These are phyloP conservation scores for Astyanax mexicanus DNA, from an alignment of 2,797 vertebrate species.

Conservation along the genomic window DNA sequence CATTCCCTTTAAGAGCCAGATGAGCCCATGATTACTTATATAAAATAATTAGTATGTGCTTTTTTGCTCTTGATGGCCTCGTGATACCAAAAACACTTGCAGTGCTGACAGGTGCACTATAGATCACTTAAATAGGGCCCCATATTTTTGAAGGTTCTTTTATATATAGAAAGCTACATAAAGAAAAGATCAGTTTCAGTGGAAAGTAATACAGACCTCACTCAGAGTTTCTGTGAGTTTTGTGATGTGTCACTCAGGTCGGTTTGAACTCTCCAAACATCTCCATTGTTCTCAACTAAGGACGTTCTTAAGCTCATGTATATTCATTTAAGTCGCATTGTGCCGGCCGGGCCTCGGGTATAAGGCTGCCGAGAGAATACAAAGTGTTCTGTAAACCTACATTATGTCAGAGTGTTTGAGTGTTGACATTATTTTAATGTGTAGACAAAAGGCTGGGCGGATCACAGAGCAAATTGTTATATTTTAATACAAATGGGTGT, in stretches of 20 bases:
- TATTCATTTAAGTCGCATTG: conserved; percentile 14
- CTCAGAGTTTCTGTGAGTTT: not conserved
- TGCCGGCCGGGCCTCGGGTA: conserved; percentile 35
- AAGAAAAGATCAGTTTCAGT: not conserved
- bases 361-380: conserved; percentile 25
- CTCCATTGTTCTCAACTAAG: not conserved
- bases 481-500: conserved; percentile 56
- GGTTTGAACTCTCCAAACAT: not conserved
- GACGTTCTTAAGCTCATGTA: not conserved
- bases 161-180: too few relatives aligned
- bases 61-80: too few relatives aligned
- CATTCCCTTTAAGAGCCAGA: too few relatives aligned
- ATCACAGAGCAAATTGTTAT: conserved; percentile 43
- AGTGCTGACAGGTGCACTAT: too few relatives aligned
- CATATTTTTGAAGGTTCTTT: too few relatives aligned
- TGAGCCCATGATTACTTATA: too few relatives aligned
- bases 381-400: conserved; percentile 46
- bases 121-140: too few relatives aligned
- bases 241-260: not conserved
- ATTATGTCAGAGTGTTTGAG: conserved; percentile 50
- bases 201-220: not conserved
- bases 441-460: conserved; percentile 60
- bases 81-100: too few relatives aligned
- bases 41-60: too few relatives aligned
- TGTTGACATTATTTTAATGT: conserved; percentile 48